Conservation (phyloP, 2,797 vertebrate species). For the Odontamblyopus rebecca region DNA sequence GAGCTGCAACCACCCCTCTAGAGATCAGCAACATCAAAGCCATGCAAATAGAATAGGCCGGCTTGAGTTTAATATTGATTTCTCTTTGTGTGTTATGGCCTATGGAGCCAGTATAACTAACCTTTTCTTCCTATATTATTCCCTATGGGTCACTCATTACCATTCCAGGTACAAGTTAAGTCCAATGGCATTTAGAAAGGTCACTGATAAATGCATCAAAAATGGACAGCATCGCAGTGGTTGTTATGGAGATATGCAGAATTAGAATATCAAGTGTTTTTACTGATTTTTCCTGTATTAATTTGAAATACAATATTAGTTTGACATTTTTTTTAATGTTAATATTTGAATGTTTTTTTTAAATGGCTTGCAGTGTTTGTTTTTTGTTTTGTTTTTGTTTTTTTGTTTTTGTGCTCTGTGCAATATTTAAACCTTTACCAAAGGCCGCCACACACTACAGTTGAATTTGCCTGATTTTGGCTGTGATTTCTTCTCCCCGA, state of each 20-base stretch:
- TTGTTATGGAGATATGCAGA: not conserved
- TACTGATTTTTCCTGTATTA: too few relatives aligned
- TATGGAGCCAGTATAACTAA: conserved; percentile 3
- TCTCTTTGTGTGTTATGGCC: conserved; percentile 29
- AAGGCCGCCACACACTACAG: too few relatives aligned
- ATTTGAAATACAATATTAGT: too few relatives aligned
- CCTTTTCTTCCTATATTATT: conserved; percentile 13
- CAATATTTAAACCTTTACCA: too few relatives aligned
- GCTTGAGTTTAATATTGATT: conserved; percentile 61
- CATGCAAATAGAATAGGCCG: conserved; percentile 61
- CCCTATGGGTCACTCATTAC: conserved; percentile 23
- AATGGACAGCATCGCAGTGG: not conserved
- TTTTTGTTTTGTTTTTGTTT: too few relatives aligned
- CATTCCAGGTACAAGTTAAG: conserved; percentile 42
- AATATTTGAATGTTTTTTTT: too few relatives aligned
- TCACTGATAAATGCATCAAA: conserved; percentile 28
- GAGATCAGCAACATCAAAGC: conserved; percentile 63
- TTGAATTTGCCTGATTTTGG: too few relatives aligned
- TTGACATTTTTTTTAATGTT: too few relatives aligned
- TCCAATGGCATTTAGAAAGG: conserved; percentile 69
- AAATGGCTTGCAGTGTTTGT: too few relatives aligned
- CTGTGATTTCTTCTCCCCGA: too few relatives aligned
- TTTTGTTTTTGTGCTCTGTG: too few relatives aligned
- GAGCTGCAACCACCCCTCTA: conserved; percentile 36
- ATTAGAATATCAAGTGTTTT: not conserved